Evolutionary conservation across 2,888 invertebrate species (phyloP), one percentile per base, ranked within the genome.

Genomic region (Aquatica leii): DNA sequence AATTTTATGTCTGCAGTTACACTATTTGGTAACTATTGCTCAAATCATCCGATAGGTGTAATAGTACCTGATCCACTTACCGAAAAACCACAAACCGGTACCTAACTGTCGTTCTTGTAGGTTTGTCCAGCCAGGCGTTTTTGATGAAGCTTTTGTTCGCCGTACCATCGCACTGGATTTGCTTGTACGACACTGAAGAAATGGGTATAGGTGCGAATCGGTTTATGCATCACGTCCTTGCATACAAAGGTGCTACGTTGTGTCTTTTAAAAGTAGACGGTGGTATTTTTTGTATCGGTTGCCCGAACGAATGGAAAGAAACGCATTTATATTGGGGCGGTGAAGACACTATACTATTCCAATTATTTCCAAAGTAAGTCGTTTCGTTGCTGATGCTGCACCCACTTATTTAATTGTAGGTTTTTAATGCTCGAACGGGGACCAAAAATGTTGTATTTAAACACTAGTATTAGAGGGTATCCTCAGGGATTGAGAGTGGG

Each of bases 191-290:
- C 74, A 92, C 94, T 58, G 87, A 89, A 73, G 89, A 92, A 64
- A 93, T 95, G 82, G 97, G 96, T 0, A 83, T 91, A n/a, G 95
- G 95, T 20, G 87, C 91, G 59, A 96, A 95, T 84, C 65, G 81
- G 14, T 95, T 96, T 82, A 83, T 93, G 72, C 93, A 95, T 77
- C 95, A 96, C 82, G 92, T 95, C 2, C 85, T 94, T 15, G 87
- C 88, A 8, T 94, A 94, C 82, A 86, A 88, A 54, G 90, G 90
- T 0, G 89, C 90, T 0, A 89, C 89, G 0, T 75, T 90, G 59
- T 84, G 87, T 64, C 77, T 90, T 62, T 70, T 89, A n/a, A 83
- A 86, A 62, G 86, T 85, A 0, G 81, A 83, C 4, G 74, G 79
- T 24, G 87, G 86, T 17, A 86, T 91, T 64, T 89, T 92, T 74